Base-by-base conservation (phyloP, 2,888 invertebrate species). In the Mythimna vitellina region DNA sequence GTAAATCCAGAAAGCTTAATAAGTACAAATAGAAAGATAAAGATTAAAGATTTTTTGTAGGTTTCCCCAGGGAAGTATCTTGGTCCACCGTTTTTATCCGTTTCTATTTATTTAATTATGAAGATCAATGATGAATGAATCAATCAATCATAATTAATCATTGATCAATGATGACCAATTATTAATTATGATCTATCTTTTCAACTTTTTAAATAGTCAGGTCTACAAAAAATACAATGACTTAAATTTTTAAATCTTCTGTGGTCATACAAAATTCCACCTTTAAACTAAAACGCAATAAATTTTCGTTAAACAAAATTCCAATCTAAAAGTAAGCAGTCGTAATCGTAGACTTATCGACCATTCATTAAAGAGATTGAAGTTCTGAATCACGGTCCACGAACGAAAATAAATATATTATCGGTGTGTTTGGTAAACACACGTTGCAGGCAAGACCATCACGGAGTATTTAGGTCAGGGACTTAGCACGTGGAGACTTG, bases 401-500 rank as follows among this genome's bases (percentile, higher is more conserved):
- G 49, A 82, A 78, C 70, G 54, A 81, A 84, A 78, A 80, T 78
- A 85, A 79, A 80, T 84, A 85, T 73, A 78, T 68, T 73, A 76
- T 74, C 77, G 76, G 73, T 67, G 61, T 80, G 70, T 78, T 81
- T 88, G 85, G 87, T 84, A 86, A 81, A 82, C 80, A 85, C 62
- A 81, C 80, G 78, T 74, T 86, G 87, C 86, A 80, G 83, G 84
- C 84, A 83, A 88, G 84, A 83, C 80, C 81, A 82, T 84, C 83
- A 80, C 65, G 64, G 68, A 86, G 66, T 87, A 92, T 92, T 90
- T 89, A 76, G 93, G 93, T 92, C 93, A 92, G 83, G 93, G 92
- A 81, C 89, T 86, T 73, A 82, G 83, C 77, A 80, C 83, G 82
- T 86, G 88, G 89, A 87, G 89, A 85, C 81, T 81, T 86, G 88